Conservation (phyloP, 1,140 invertebrate genomes). For the Bombus haemorrhoidalis region DNA sequence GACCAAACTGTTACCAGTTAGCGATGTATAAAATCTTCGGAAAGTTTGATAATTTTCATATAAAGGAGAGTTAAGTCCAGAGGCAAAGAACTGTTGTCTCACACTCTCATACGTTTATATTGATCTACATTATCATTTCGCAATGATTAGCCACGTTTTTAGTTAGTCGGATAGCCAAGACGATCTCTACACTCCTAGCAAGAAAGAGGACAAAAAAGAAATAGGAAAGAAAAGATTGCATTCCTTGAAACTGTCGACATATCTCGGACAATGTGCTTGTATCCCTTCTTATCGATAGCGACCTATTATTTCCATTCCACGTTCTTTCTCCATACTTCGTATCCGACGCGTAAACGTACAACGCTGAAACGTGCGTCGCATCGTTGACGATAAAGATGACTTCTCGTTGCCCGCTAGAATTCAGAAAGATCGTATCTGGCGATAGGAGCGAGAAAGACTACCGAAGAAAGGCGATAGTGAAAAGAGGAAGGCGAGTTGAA, state of each 20-base stretch:
- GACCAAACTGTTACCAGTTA: too few species aligned
- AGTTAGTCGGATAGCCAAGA: not conserved
- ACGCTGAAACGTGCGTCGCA: not conserved
- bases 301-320: slow-evolving; percentile 12
- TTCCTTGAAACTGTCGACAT: not conserved
- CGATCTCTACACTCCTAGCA: not conserved
- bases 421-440: not conserved
- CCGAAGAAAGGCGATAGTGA: not conserved
- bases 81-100: too few species aligned
- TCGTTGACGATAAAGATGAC: slow-evolving; percentile 9
- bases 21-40: too few species aligned
- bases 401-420: not conserved
- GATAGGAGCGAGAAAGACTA: not conserved
- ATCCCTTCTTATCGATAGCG: not conserved
- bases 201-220: not conserved
- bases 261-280: not conserved
- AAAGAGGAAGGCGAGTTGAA: not conserved
- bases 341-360: not conserved
- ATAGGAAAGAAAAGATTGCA: not conserved
- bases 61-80: too few species aligned
- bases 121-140: not conserved
- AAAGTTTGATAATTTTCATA: too few species aligned
- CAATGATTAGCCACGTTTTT: not conserved
- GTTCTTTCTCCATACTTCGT: not conserved
- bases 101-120: too few species aligned